Base-by-base conservation (phyloP, 1,140 invertebrate genomes). In the Archivesica marissinica region DNA sequence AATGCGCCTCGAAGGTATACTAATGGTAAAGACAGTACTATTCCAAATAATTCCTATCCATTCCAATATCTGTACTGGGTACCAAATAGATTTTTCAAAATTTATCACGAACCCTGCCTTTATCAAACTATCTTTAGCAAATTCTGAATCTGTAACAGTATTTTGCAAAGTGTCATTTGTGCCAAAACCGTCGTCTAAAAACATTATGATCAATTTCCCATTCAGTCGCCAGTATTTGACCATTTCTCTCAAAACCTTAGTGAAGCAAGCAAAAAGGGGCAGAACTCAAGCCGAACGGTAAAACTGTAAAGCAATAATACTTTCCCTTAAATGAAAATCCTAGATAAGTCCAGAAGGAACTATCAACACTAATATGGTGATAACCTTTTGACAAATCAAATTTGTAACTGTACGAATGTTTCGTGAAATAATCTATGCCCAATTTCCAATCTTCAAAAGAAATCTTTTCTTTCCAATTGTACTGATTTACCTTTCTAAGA, bases 21-120 rank as follows among this genome's bases (percentile, higher is more conserved):
- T n/a, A 23, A 72, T 2, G n/a, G 4, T 23, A 44, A 72, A 72
- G 9, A 44, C 17, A 15, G 3, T 2, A 74, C 70, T 47, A 20
- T 50, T 56, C 72, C 72, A 75, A 35, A 75, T 1, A 2, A 75
- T 17, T 17, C 72, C 75, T 41, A 61, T 59, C 75, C 52, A 78
- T 30, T 61, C 75, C 23, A 78, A 20, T 13, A 2, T 4, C 20
- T 59, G 54, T 23, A 78, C 35, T 15, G 75, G 52, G 11, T 25
- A 7, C 33, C 52, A 78, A 15, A 56, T 56, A 1, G 72, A 76
- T 56, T 54, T 76, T 76, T 76, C 47, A 54, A 25, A 2, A 76
- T 76, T 76, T 2, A 76, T 47, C 20, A 78, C 35, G 61, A 78
- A 61, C 17, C 75, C 41, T 4, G 52, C 52, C 23, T 59, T 2